Percentiles rank a stretch among this genome's conserved stretches.
These are phyloP conservation scores for Probaryconus sp. DNA, from an alignment of 1,140 invertebrate genomes.

Conservation along the genomic window DNA sequence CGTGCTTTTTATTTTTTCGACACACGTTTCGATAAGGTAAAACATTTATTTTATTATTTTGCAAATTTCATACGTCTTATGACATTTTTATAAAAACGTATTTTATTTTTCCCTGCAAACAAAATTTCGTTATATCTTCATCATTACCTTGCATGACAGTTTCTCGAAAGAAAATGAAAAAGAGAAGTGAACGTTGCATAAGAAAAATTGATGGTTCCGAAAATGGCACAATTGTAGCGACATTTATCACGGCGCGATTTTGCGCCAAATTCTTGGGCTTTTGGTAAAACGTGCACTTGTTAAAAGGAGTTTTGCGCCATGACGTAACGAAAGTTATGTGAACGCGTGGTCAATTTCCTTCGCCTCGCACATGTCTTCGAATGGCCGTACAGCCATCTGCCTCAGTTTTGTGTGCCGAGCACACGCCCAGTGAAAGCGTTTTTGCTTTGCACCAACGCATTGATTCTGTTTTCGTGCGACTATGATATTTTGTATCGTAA, in stretches of 20 bases:
- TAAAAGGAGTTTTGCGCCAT: constrained; percentile 22
- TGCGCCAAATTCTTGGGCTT: neutral
- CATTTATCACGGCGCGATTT: neutral
- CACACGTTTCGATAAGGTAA: no score
- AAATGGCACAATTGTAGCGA: no score
- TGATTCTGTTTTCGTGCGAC: constrained; percentile 24
- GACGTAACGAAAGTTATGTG: constrained; percentile 48
- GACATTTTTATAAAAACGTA: no score
- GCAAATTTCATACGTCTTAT: no score
- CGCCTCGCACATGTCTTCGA: constrained; percentile 42
- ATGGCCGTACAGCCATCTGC: constrained; percentile 49
- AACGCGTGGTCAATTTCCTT: constrained; percentile 46
- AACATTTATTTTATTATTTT: no score
- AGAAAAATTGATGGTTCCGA: no score
- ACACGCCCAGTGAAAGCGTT: constrained; percentile 59
- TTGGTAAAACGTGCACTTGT: constrained; percentile 38
- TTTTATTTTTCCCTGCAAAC: no score
- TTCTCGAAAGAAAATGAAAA: no score
- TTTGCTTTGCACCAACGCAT: constrained; percentile 43
- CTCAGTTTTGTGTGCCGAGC: constrained; percentile 49
- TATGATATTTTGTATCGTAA: constrained; percentile 36
- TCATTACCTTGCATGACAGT: no score
- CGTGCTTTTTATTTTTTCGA: no score
- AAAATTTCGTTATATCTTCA: no score
- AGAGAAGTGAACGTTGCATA: no score